Conservation (phyloP, 2,888 invertebrate species). For the Napeogenes sylphis region DNA sequence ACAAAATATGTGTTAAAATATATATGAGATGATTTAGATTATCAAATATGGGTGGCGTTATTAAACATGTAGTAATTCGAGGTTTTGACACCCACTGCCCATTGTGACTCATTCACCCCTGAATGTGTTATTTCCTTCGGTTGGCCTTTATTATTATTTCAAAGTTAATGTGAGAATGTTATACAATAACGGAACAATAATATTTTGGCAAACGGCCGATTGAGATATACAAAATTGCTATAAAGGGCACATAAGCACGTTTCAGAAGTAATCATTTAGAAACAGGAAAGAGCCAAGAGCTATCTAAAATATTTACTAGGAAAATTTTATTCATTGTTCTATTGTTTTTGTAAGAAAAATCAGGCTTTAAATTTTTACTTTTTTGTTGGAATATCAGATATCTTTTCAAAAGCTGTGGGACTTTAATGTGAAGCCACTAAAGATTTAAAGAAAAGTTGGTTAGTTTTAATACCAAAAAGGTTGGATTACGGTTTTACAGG, state of each 20-base stretch:
- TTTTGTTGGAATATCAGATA: constrained; percentile 1
- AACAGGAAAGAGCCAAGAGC: constrained; percentile 15
- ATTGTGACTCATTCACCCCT: too few species aligned
- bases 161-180: not conserved
- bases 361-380: not conserved
- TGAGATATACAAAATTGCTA: constrained; percentile 17
- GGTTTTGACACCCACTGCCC: too few species aligned
- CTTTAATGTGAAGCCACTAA: constrained; percentile 5
- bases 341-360: not conserved
- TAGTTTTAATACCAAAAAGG: constrained; percentile 6
- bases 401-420: not conserved
- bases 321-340: not conserved
- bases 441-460: constrained; percentile 6
- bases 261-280: constrained; percentile 19
- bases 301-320: constrained; percentile 12
- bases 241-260: constrained; percentile 17
- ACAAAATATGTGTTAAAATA: too few species aligned
- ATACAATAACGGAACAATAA: constrained; percentile 19
- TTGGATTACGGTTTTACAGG: not conserved
- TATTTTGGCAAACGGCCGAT: constrained; percentile 21
- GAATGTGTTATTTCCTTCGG: too few species aligned
- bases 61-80: too few species aligned
- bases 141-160: constrained; percentile 1
- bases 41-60: too few species aligned
- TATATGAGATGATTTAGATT: too few species aligned